Conservation (phyloP, 2,797 vertebrate species). For the Decapterus maruadsi region DNA sequence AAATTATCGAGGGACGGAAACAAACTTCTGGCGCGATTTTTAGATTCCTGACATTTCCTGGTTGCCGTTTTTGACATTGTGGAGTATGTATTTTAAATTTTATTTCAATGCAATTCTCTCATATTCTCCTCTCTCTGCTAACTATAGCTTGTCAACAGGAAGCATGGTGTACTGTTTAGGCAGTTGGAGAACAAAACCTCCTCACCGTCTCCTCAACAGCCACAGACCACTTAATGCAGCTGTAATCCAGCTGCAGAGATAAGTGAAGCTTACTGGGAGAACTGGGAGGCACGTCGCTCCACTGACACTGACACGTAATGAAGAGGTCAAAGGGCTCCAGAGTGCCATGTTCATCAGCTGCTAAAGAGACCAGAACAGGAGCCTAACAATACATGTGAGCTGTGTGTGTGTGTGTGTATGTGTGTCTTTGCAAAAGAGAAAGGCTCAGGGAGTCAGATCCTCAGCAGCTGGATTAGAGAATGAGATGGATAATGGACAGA, state of each 20-base stretch:
- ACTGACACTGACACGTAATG: slow-evolving; percentile 10
- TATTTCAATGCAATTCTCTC: no score
- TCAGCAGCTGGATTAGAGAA: slow-evolving; percentile 37
- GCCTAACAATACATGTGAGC: no score
- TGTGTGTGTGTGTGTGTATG: neutral
- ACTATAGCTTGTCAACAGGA: no score
- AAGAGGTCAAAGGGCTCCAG: slow-evolving; percentile 32
- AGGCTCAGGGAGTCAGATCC: slow-evolving; percentile 33
- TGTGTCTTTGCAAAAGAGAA: slow-evolving; percentile 23
- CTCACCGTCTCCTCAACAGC: neutral
- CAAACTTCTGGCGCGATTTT: no score
- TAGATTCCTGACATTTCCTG: no score
- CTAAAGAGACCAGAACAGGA: neutral
- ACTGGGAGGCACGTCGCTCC: neutral
- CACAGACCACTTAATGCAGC: slow-evolving; percentile 4
- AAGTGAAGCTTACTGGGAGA: slow-evolving; percentile 12
- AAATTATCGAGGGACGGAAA: no score
- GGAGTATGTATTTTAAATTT: no score
- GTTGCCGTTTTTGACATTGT: no score
- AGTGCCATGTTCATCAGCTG: slow-evolving; percentile 8
- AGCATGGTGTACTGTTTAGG: no score
- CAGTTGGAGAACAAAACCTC: slow-evolving; percentile 23
- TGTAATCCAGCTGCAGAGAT: slow-evolving; percentile 36
- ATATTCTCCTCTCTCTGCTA: no score
- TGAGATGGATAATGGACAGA: slow-evolving; percentile 41